Evolutionary conservation across 1,140 invertebrate species (phyloP).

Genomic region (Drosophila lacteicornis): DNA sequence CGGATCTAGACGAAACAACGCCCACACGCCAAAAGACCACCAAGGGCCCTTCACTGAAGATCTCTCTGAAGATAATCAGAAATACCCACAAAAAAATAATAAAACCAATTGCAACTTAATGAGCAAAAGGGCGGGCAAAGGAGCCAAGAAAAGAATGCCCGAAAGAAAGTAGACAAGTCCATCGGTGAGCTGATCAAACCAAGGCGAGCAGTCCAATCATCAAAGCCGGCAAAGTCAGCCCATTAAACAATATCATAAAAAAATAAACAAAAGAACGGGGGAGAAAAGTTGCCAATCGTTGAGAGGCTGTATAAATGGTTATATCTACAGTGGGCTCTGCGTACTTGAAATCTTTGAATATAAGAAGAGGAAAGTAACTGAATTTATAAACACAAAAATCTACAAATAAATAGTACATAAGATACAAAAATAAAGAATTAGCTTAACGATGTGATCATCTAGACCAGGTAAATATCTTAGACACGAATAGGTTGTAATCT

Average conservation of each 20-base stretch:
- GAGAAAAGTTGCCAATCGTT: slow-evolving; percentile 27
- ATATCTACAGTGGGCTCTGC: slow-evolving; percentile 17
- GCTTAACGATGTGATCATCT: too few species aligned
- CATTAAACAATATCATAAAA: slow-evolving; percentile 26
- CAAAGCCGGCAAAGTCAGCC: slow-evolving; percentile 49
- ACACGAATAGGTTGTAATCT: too few species aligned
- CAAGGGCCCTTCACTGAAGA: slow-evolving; percentile 44
- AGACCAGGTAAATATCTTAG: too few species aligned
- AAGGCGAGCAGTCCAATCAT: slow-evolving; percentile 34
- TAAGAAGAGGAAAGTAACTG: not conserved
- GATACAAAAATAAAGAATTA: too few species aligned
- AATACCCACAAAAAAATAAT: slow-evolving; percentile 13
- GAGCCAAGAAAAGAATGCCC: slow-evolving; percentile 11
- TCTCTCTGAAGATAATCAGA: slow-evolving; percentile 15
- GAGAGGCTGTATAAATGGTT: slow-evolving; percentile 37
- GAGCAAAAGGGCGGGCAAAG: slow-evolving; percentile 31
- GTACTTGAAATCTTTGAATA: not conserved
- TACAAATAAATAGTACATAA: too few species aligned
- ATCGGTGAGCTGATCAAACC: slow-evolving; percentile 27
- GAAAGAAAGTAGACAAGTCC: slow-evolving; percentile 39
- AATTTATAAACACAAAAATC: too few species aligned
- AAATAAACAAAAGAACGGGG: slow-evolving; percentile 5
- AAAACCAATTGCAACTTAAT: slow-evolving; percentile 45
- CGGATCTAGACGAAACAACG: slow-evolving; percentile 44
- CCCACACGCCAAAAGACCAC: slow-evolving; percentile 36